A percentile compares a stretch with the other conserved stretches of the same genome.
Conservation (phyloP, 2,797 vertebrate species). For the Acrocephalus scirpaceus region DNA sequence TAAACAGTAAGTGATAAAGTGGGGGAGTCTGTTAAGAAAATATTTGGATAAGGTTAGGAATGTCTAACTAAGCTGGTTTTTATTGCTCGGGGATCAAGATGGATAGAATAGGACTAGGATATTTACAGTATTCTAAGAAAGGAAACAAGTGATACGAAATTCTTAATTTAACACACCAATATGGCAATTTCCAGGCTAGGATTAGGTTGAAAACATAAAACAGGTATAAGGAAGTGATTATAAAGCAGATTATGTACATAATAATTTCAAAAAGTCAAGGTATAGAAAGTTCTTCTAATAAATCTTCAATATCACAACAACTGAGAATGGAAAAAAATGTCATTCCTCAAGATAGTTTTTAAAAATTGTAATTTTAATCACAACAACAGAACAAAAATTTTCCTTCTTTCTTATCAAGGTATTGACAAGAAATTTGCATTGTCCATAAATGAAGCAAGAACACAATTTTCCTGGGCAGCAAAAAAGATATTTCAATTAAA, state of each 20-base stretch:
- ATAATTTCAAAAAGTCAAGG: background rate
- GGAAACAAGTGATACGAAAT: conserved; percentile 47
- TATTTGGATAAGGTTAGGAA: conserved; percentile 45
- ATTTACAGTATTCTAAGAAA: conserved; percentile 32
- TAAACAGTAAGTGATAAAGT: conserved; percentile 36
- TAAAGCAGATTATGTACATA: background rate
- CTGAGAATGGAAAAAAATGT: background rate
- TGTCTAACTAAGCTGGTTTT: conserved; percentile 40
- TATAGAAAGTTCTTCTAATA: background rate
- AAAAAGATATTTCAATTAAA: background rate
- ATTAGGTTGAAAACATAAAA: background rate
- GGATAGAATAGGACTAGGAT: conserved; percentile 3
- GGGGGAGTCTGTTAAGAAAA: conserved; percentile 1
- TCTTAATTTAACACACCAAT: conserved; percentile 23
- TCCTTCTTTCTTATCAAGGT: background rate
- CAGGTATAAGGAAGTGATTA: background rate
- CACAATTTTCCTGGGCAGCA: background rate
- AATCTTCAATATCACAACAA: background rate
- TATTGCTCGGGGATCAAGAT: conserved; percentile 40
- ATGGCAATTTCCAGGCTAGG: background rate
- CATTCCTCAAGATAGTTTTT: background rate
- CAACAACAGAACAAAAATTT: background rate
- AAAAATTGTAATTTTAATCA: background rate
- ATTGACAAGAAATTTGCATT: background rate
- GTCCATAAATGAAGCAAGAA: background rate